Conservation (phyloP, 2,113 vertebrate genomes). For the Hyla sarda region DNA sequence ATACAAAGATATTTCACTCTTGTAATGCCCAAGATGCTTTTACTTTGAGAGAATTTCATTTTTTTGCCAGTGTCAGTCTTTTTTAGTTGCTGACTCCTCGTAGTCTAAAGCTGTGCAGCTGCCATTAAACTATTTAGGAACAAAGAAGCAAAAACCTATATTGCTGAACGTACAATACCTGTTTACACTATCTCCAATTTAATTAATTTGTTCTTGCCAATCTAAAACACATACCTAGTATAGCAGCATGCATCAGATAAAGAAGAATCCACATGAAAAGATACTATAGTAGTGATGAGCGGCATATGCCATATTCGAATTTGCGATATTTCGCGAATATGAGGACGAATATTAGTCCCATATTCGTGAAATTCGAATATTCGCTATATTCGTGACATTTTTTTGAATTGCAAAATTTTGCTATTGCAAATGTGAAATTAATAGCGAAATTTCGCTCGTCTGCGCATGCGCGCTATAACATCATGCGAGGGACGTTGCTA, state of each 20-base stretch:
- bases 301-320: too few species aligned
- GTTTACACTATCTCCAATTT: conserved; percentile 18
- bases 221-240: background rate
- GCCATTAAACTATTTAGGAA: conserved; percentile 34
- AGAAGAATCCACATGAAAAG: background rate
- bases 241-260: background rate
- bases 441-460: too few species aligned
- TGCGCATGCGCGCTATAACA: too few species aligned
- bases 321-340: too few species aligned
- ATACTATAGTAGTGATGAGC: background rate
- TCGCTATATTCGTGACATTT: too few species aligned
- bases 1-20: background rate
- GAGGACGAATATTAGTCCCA: too few species aligned
- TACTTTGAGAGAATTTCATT: conserved; percentile 35
- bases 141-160: background rate
- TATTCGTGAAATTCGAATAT: too few species aligned
- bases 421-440: too few species aligned
- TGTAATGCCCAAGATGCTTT: background rate
- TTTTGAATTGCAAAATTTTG: too few species aligned
- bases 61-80: conserved; percentile 35
- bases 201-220: conserved; percentile 18
- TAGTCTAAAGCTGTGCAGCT: background rate
- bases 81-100: conserved; percentile 43
- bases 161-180: conserved; percentile 40
- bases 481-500: too few species aligned